phyloP scores from a whole-genome alignment of 2,888 invertebrate species.

The Graphium colonna region DNA sequence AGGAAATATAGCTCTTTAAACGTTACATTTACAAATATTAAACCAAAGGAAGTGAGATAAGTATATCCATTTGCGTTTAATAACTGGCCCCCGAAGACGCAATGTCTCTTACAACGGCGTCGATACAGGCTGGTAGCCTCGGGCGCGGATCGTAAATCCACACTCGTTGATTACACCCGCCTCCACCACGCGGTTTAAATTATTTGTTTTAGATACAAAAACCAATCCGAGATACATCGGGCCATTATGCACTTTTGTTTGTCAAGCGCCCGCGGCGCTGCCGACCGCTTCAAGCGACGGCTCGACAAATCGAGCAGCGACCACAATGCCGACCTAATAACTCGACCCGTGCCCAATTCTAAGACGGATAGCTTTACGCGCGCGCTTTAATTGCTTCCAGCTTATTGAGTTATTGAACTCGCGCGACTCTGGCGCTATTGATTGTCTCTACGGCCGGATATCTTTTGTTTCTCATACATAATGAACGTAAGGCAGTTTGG shows the following conservation, averaged over 20 bases:
- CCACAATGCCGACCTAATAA: slow-evolving; percentile 41
- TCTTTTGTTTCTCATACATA: not conserved
- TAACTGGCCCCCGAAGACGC: not conserved
- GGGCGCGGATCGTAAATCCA: slow-evolving; percentile 56
- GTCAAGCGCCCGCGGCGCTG: slow-evolving; percentile 41
- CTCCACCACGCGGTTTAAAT: slow-evolving; percentile 44
- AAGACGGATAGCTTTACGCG: slow-evolving; percentile 37
- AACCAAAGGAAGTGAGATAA: too few species aligned
- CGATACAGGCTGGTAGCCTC: slow-evolving; percentile 37
- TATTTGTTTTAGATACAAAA: slow-evolving; percentile 48
- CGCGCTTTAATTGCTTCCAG: slow-evolving; percentile 34
- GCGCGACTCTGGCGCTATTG: slow-evolving; percentile 12
- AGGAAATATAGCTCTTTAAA: too few species aligned
- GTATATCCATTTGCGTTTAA: too few species aligned
- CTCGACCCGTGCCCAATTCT: slow-evolving; percentile 15
- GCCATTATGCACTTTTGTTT: slow-evolving; percentile 59
- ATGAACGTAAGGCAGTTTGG: not conserved
- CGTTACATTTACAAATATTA: too few species aligned
- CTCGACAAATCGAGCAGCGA: slow-evolving; percentile 24
- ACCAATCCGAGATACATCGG: slow-evolving; percentile 55
- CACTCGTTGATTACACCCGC: slow-evolving; percentile 59
- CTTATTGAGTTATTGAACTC: slow-evolving; percentile 35
- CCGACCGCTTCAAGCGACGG: slow-evolving; percentile 49
- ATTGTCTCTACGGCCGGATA: slow-evolving; percentile 11
- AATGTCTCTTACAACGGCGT: slow-evolving; percentile 6